phyloP scores from a whole-genome alignment of 1,140 invertebrate species.

The Aphaenogaster ashmeadi region DNA sequence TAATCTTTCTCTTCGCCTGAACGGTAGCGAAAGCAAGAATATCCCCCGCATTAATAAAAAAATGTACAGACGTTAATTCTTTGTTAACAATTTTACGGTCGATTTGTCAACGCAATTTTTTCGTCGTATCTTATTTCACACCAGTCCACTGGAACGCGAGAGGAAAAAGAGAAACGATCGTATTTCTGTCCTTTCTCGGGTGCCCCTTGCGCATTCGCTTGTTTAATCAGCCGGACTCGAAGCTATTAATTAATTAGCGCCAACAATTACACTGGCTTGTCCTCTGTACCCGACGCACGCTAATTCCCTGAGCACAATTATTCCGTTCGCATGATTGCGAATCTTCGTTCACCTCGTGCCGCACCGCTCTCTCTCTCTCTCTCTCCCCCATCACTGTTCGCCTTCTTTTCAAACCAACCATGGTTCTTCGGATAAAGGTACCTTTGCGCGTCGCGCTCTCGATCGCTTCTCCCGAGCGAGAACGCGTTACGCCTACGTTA shows the following conservation, averaged over 20 bases:
- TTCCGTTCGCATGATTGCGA: conserved; percentile 72
- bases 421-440: conserved; percentile 27
- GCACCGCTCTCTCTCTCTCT: background rate
- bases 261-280: conserved; percentile 74
- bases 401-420: conserved; percentile 52
- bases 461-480: conserved; percentile 39
- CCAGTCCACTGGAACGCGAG: background rate
- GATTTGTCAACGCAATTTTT: conserved; percentile 6
- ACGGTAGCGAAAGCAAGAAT: background rate
- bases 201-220: conserved; percentile 33
- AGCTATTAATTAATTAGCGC: conserved; percentile 80
- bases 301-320: conserved; percentile 74
- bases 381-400: conserved; percentile 21
- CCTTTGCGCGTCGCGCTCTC: background rate
- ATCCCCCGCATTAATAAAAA: background rate
- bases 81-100: conserved; percentile 29
- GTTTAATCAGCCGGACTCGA: conserved; percentile 46
- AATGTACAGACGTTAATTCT: conserved; percentile 6
- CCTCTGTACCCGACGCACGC: conserved; percentile 67
- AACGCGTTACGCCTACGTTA: conserved; percentile 58
- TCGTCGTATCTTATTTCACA: background rate
- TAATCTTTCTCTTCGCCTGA: background rate
- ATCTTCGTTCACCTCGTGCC: conserved; percentile 4
- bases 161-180: conserved; percentile 18
- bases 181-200: conserved; percentile 29